phyloP scores from a whole-genome alignment of 1,140 invertebrate genomes.

The Lethrus apterus region DNA sequence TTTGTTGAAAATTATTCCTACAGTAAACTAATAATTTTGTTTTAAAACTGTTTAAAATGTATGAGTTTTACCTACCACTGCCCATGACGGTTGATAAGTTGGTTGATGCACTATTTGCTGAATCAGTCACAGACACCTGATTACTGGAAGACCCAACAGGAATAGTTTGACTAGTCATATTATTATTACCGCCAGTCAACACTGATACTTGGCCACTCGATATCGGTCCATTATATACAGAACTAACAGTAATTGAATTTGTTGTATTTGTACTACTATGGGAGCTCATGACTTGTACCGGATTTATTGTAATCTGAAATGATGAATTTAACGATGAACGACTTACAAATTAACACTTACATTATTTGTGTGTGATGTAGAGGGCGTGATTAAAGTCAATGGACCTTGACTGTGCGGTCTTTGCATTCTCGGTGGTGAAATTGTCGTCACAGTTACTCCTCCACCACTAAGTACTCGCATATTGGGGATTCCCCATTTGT shows the following conservation, averaged over 20 bases:
- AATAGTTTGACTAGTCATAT: conserved; percentile 30
- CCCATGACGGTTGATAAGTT: conserved; percentile 11
- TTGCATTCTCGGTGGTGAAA: conserved; percentile 45
- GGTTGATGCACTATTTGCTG: neutral
- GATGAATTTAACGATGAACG: too few species aligned
- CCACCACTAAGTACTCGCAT: conserved; percentile 47
- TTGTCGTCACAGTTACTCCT: conserved; percentile 57
- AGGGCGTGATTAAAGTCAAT: conserved; percentile 38
- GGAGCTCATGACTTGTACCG: conserved; percentile 11
- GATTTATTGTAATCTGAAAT: conserved; percentile 19
- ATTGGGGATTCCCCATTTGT: conserved; percentile 44
- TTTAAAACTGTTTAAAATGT: neutral
- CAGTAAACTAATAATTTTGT: neutral
- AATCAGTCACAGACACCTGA: conserved; percentile 14
- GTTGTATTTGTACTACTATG: conserved; percentile 15
- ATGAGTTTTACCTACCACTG: conserved; percentile 10
- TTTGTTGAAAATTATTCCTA: neutral
- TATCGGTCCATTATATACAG: conserved; percentile 33
- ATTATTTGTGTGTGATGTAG: conserved; percentile 26
- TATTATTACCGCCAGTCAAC: conserved; percentile 28
- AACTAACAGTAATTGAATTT: conserved; percentile 35
- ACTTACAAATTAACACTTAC: too few species aligned
- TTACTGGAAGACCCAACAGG: conserved; percentile 26
- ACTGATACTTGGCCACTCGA: conserved; percentile 36
- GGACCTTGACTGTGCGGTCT: conserved; percentile 46